Evolutionary conservation across 2,113 vertebrate species (phyloP).

Genomic region (Solea solea): DNA sequence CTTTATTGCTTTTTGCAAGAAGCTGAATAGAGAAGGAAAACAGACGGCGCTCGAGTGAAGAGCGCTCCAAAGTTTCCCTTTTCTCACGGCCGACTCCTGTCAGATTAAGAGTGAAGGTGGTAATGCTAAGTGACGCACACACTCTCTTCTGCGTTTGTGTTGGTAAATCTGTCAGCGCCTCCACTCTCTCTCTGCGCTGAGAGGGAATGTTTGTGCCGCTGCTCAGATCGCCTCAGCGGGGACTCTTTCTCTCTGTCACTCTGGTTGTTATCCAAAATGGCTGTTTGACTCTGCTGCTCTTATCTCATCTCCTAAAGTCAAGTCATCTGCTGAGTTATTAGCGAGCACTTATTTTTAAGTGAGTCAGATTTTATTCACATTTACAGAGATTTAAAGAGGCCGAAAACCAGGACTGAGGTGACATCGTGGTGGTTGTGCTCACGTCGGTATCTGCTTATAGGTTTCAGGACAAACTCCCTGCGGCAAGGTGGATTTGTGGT

Average conservation of each 20-base stretch:
- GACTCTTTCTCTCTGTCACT: not conserved
- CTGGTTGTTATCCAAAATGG: slow-evolving; percentile 2
- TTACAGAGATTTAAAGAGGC: too few relatives aligned
- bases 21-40: slow-evolving; percentile 21
- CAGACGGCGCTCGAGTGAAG: not conserved
- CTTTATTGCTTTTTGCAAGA: slow-evolving; percentile 34
- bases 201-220: slow-evolving; percentile 16
- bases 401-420: too few relatives aligned
- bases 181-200: not conserved
- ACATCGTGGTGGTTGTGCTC: too few relatives aligned
- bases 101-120: slow-evolving; percentile 41
- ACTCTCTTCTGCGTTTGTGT: slow-evolving; percentile 21
- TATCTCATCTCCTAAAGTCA: not conserved
- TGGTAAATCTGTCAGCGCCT: slow-evolving; percentile 9
- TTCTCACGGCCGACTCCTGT: slow-evolving; percentile 44
- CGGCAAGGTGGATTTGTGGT: too few relatives aligned
- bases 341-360: too few relatives aligned
- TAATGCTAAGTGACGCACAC: slow-evolving; percentile 38
- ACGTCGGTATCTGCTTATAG: too few relatives aligned
- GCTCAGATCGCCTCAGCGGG: slow-evolving; percentile 25
- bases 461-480: too few relatives aligned
- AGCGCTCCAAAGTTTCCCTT: slow-evolving; percentile 22
- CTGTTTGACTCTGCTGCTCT: not conserved
- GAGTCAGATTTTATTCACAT: too few relatives aligned
- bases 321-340: not conserved